Evolutionary conservation across 2,888 invertebrate species (phyloP).

Genomic region (Linyphia triangularis): DNA sequence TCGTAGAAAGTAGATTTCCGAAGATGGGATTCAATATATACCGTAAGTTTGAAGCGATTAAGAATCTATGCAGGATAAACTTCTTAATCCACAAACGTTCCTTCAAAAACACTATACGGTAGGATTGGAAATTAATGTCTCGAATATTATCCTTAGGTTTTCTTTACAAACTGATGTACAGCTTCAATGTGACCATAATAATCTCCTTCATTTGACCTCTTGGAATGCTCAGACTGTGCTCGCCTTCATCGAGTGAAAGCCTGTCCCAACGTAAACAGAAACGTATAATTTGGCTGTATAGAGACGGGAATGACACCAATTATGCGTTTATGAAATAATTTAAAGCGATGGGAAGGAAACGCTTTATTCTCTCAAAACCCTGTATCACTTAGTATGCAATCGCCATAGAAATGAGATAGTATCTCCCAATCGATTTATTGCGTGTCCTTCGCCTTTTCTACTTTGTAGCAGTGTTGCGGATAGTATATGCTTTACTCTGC

Average conservation of each 20-base stretch:
- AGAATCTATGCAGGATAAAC: no score
- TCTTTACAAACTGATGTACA: not conserved
- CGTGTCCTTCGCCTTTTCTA: conserved; percentile 25
- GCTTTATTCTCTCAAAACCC: not conserved
- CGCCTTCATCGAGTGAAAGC: not conserved
- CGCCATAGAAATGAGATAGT: conserved; percentile 28
- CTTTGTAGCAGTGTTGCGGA: not conserved
- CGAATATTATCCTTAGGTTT: not conserved
- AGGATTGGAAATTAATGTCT: not conserved
- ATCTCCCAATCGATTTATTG: conserved; percentile 46
- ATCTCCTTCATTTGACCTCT: no score
- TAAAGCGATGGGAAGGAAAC: not conserved
- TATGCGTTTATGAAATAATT: not conserved
- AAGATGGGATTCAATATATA: no score
- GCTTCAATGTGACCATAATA: not conserved
- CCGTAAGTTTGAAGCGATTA: no score
- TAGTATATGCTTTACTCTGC: not conserved
- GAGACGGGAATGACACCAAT: not conserved
- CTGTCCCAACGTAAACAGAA: not conserved
- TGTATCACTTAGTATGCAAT: conserved; percentile 16
- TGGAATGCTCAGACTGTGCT: not conserved
- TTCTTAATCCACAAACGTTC: no score
- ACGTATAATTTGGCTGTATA: not conserved
- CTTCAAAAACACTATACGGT: not conserved
- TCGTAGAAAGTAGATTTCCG: no score